Percentiles rank a stretch among this genome's conserved stretches.
phyloP scores from a whole-genome alignment of 2,113 vertebrate species.

The Colaptes auratus region DNA sequence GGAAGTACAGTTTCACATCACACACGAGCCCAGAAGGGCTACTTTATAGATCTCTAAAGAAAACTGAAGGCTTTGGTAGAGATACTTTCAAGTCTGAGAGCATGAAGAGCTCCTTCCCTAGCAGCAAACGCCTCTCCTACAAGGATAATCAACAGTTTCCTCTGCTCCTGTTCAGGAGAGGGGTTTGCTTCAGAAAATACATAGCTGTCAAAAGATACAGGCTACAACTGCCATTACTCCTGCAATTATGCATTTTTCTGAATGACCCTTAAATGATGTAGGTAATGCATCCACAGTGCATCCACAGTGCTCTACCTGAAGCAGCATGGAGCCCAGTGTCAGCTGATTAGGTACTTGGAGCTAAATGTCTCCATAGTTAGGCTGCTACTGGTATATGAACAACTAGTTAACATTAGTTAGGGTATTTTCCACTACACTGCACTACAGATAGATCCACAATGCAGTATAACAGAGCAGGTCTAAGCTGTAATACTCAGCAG shows the following conservation, averaged over 20 bases:
- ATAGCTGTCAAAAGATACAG: not conserved
- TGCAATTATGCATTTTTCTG: not conserved
- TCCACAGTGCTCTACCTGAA: not conserved
- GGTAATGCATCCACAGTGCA: not conserved
- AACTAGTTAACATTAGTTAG: not conserved
- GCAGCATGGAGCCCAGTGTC: not conserved
- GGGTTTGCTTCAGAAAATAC: not conserved
- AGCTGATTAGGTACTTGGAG: not conserved
- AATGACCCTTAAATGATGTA: not conserved
- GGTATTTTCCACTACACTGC: not conserved
- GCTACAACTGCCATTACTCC: not conserved
- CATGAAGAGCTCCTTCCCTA: not conserved
- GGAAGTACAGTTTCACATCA: not conserved
- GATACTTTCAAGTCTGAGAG: not conserved
- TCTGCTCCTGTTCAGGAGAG: not conserved
- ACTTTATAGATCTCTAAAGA: conserved; percentile 13
- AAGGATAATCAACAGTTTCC: not conserved
- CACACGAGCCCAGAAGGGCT: not conserved
- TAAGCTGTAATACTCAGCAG: not conserved
- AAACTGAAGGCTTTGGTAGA: conserved; percentile 1
- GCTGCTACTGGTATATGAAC: not conserved
- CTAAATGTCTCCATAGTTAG: not conserved
- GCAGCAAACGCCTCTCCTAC: not conserved
- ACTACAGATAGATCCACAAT: not conserved
- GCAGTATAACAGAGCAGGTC: not conserved